Percentiles rank a stretch among this genome's conserved stretches.
Evolutionary conservation across 2,797 vertebrate genomes (phyloP).

Genomic region (Rhinophrynus dorsalis): DNA sequence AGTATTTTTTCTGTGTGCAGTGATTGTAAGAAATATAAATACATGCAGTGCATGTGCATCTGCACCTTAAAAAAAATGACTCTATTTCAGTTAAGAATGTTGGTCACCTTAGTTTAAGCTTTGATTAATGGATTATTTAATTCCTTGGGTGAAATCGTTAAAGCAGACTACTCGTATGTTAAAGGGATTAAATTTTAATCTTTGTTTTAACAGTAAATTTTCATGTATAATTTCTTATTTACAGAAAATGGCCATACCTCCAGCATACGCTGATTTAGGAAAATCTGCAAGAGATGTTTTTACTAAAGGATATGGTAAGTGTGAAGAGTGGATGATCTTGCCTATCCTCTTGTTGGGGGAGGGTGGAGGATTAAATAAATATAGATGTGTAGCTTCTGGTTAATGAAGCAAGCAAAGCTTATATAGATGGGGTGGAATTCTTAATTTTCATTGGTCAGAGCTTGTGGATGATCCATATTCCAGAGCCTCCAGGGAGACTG

Average conservation of each 20-base stretch:
- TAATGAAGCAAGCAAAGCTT: constrained; percentile 1
- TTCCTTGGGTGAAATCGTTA: no score
- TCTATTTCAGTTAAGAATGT: no score
- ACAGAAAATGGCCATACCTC: constrained; percentile 92
- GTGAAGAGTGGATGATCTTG: background rate
- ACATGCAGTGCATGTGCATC: no score
- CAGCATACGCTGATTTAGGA: constrained; percentile 89
- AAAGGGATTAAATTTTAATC: background rate
- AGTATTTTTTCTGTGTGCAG: no score
- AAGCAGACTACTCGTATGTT: no score
- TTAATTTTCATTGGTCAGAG: background rate
- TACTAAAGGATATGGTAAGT: constrained; percentile 92
- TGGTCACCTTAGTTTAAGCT: no score
- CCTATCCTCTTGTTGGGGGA: constrained; percentile 11
- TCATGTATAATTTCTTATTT: background rate
- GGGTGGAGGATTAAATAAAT: background rate
- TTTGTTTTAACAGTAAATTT: background rate
- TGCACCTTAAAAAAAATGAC: no score
- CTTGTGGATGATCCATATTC: background rate
- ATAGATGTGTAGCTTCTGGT: background rate
- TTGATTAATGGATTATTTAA: no score
- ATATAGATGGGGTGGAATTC: background rate
- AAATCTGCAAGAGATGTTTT: constrained; percentile 94
- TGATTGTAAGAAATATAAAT: no score
- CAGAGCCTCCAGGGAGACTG: background rate